Evolutionary conservation across 2,888 invertebrate species (phyloP).

Genomic region (Volucella inanis): DNA sequence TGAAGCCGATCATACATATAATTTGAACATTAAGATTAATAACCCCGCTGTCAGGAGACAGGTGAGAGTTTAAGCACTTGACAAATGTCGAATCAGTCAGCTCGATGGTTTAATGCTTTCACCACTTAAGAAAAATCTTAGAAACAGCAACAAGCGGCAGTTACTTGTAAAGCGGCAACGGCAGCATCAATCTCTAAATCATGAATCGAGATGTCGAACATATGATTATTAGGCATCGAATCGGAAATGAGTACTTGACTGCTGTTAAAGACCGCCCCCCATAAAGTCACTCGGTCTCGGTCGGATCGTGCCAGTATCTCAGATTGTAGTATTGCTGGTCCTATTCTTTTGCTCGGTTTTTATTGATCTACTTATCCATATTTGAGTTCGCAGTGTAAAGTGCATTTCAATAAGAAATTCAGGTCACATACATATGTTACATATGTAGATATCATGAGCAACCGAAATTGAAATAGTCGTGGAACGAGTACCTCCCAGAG

Average conservation of each 20-base stretch:
- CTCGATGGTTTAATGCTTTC: slow-evolving; percentile 45
- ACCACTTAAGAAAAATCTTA: slow-evolving; percentile 47
- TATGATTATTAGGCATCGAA: slow-evolving; percentile 46
- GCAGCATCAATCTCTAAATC: slow-evolving; percentile 26
- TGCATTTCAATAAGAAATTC: slow-evolving; percentile 57
- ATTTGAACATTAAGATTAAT: slow-evolving; percentile 30
- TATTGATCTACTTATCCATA: slow-evolving; percentile 40
- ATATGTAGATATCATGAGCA: not conserved
- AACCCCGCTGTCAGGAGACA: slow-evolving; percentile 51
- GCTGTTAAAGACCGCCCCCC: slow-evolving; percentile 19
- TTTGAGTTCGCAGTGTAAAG: slow-evolving; percentile 39
- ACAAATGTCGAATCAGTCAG: not conserved
- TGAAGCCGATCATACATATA: not conserved
- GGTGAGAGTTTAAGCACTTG: slow-evolving; percentile 51
- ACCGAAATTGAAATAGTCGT: slow-evolving; percentile 40
- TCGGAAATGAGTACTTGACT: slow-evolving; percentile 47
- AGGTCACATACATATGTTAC: slow-evolving; percentile 46
- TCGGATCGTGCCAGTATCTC: not conserved
- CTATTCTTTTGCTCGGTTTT: not conserved
- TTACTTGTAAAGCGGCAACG: no score
- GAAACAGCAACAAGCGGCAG: slow-evolving; percentile 5
- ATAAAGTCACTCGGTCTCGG: not conserved
- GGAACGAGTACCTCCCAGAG: no score
- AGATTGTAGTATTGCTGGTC: slow-evolving; percentile 1
- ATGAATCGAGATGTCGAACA: slow-evolving; percentile 42